Evolutionary conservation across 1,140 invertebrate species (phyloP), one percentile per base, ranked within the genome.

Genomic region (Solenopsis invicta): DNA sequence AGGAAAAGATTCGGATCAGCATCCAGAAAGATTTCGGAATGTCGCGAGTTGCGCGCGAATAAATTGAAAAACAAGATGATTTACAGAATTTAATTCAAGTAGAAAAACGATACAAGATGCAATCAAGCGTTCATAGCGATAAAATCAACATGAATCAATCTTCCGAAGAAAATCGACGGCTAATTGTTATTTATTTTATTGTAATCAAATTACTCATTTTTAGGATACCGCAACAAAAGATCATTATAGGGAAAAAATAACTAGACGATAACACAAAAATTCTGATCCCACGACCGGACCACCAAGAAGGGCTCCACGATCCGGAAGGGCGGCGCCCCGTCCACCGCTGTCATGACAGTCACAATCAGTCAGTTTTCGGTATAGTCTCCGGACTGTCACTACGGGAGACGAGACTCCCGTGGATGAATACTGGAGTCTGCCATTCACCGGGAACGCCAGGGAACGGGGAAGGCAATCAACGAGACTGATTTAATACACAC

Each of bases 341-440:
- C 85, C 88, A 80, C 81, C 88, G 81, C 89, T 92, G 88, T 93
- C 92, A 88, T 76, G 87, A 81, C 89, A 92, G 76, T 92, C 88
- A 91, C 91, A 86, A 92, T 93, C 89, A 88, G 86, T 92, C 89
- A 93, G 87, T 88, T 92, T 93, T 82, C 77, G 87, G 81, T 90
- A 76, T 59, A 85, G 50, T 85, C 74, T 34, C 21, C 48, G 41
- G 69, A 77, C 86, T 91, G 84, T 87, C 90, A 88, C 90, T 88
- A 90, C 90, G 87, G 90, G 89, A 88, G 90, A 90, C 85, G 82
- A 85, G 86, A 91, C 88, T 90, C 91, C 93, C 84, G 87, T 74
- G 74, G 88, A 84, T 50, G 85, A 88, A 86, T 71, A 18, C 64
- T 67, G 52, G 76, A 61, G 50, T 86, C 74, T 66, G 82, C 85